phyloP scores from a whole-genome alignment of 2,113 vertebrate genomes.

The Gnathonemus echidnorhynchus region DNA sequence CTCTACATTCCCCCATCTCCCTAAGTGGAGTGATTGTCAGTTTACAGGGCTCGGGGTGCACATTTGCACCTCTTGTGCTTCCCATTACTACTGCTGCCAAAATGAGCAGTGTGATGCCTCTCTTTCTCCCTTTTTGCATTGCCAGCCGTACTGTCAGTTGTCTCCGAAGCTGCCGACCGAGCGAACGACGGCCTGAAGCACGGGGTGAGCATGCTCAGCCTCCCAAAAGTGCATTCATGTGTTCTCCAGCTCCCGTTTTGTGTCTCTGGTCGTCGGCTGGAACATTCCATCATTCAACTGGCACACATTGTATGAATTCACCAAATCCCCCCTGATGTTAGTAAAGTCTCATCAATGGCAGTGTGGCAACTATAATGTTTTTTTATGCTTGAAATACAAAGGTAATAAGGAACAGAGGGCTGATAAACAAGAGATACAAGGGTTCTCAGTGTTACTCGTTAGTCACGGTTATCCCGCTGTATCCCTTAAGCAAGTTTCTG shows the following conservation, averaged over 20 bases:
- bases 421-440: neutral
- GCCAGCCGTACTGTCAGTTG: conserved; percentile 69
- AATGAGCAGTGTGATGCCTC: conserved; percentile 12
- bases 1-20: no score
- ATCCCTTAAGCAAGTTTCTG: neutral
- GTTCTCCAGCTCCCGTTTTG: neutral
- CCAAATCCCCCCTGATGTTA: neutral
- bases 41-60: neutral
- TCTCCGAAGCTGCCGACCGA: conserved; percentile 77
- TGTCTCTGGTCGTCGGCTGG: neutral
- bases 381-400: neutral
- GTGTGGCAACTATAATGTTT: neutral
- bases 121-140: neutral
- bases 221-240: neutral
- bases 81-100: neutral
- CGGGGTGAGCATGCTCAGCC: conserved; percentile 68
- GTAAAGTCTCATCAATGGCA: neutral
- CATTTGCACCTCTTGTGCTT: neutral
- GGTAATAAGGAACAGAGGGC: neutral
- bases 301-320: neutral
- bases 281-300: neutral
- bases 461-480: neutral
- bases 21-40: neutral
- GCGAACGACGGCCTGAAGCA: conserved; percentile 78
- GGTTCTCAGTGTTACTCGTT: neutral